These are phyloP conservation scores for Engraulis encrasicolus DNA, from an alignment of 2,113 vertebrate species.

Conservation along the genomic window DNA sequence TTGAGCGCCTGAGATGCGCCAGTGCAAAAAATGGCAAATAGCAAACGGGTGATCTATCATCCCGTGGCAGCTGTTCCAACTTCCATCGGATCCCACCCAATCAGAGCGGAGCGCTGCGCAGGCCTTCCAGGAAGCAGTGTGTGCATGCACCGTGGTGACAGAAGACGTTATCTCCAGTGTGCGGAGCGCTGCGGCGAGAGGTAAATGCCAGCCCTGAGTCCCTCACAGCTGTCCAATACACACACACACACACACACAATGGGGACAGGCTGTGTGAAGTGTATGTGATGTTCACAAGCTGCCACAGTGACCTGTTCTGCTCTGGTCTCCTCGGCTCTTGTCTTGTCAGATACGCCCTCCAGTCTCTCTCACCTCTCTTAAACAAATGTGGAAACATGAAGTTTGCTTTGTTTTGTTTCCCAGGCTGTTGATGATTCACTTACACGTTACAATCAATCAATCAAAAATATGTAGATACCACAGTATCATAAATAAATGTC, in stretches of 20 bases:
- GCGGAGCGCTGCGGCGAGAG: background rate
- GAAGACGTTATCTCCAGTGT: slow-evolving; percentile 6
- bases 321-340: background rate
- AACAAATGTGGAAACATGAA: background rate
- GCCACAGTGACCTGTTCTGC: background rate
- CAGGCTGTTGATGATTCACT: no score
- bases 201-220: background rate
- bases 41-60: slow-evolving; percentile 66
- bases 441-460: no score
- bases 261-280: background rate
- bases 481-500: no score
- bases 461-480: no score
- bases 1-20: slow-evolving; percentile 71
- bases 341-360: background rate
- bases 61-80: slow-evolving; percentile 71
- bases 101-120: background rate
- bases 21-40: slow-evolving; percentile 64
- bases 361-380: background rate
- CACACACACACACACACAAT: background rate
- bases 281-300: background rate
- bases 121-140: background rate
- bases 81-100: slow-evolving; percentile 40
- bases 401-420: background rate
- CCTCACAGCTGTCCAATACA: background rate
- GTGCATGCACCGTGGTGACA: background rate